Conservation (phyloP, 2,113 vertebrate species). For the Riparia riparia region DNA sequence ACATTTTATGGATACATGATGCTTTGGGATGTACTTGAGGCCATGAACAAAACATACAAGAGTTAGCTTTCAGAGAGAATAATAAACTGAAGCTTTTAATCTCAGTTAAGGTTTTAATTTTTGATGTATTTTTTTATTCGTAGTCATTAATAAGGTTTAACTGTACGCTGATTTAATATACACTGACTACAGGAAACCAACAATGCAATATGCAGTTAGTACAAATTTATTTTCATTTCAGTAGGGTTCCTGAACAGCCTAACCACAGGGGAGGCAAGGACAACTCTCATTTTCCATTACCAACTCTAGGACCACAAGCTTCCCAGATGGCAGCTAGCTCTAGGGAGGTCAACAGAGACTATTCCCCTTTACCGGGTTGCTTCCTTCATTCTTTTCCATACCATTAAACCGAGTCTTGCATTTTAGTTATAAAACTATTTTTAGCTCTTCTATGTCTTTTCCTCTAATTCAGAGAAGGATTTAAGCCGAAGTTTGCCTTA, state of each 20-base stretch:
- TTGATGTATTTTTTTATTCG: neutral
- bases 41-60: neutral
- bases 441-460: neutral
- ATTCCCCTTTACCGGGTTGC: neutral
- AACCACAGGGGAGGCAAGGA: neutral
- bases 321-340: neutral
- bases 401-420: neutral
- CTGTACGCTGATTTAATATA: neutral
- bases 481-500: neutral
- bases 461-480: neutral
- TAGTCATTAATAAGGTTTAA: neutral
- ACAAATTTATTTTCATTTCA: neutral
- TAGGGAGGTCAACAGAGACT: neutral
- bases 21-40: neutral
- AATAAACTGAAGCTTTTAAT: neutral
- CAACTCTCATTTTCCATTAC: neutral
- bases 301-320: neutral
- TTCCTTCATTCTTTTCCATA: neutral
- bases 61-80: neutral
- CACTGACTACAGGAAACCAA: neutral
- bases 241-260: neutral
- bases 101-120: neutral
- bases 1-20: neutral
- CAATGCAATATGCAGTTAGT: neutral
- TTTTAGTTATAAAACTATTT: neutral